Conservation (phyloP, 2,797 vertebrate genomes). For the Coracias cyanogaster region DNA sequence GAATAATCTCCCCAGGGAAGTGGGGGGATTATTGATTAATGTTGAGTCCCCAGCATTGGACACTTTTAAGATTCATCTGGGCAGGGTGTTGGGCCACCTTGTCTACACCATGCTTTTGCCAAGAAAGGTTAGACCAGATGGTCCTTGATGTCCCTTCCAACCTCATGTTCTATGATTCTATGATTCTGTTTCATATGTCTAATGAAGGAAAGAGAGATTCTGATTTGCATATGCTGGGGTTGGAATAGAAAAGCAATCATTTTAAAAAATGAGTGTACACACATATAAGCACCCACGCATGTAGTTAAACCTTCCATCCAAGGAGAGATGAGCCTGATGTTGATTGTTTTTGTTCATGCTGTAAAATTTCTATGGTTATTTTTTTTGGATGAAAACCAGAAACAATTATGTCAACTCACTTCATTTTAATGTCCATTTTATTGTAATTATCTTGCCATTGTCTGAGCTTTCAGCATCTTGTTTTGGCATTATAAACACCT, state of each 20-base stretch:
- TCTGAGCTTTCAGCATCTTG: conserved; percentile 19
- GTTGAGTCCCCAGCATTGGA: neutral
- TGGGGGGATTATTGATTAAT: too few relatives aligned
- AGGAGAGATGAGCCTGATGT: conserved; percentile 2
- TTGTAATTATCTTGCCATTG: conserved; percentile 21
- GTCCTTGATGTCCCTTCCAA: neutral
- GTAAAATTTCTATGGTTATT: conserved; percentile 21
- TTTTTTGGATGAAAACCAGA: conserved; percentile 15
- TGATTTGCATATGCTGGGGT: neutral
- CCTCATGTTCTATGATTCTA: neutral
- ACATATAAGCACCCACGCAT: neutral
- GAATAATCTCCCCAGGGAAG: neutral
- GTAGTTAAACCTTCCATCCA: conserved; percentile 16
- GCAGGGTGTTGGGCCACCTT: neutral
- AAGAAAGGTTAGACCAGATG: neutral
- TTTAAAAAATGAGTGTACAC: neutral
- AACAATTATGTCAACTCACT: neutral
- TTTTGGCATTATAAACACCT: conserved; percentile 4
- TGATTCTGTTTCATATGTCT: neutral
- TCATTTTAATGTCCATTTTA: conserved; percentile 31
- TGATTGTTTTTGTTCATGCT: conserved; percentile 1
- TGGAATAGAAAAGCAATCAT: conserved; percentile 26
- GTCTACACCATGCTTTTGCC: neutral
- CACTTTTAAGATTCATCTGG: neutral
- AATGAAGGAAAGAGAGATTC: neutral